Evolutionary conservation across 1,140 invertebrate genomes (phyloP), one percentile per base, ranked within the genome.

Genomic region (Cydia splendana): DNA sequence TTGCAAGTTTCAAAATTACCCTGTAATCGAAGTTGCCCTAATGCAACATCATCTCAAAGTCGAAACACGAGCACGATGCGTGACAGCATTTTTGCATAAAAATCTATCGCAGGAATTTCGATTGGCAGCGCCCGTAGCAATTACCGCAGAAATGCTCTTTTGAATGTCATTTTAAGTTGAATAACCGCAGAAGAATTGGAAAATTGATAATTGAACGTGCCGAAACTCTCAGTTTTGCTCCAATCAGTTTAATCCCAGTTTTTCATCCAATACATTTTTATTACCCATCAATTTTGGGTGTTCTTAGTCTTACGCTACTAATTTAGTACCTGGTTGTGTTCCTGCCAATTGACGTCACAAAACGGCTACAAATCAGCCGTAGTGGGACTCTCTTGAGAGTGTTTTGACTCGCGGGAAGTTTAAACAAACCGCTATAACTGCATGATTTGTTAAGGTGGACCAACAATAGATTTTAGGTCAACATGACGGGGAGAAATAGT

Each of bases 331-430:
- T 76, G 45, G 48, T 74, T 69, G 65, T 69, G 34, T 65, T 77
- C 76, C 65, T 87, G 85, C 86, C 86, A 87, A 89, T 85, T 87
- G 85, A 87, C 87, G 86, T 88, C 87, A 89, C 82, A 77, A 74
- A 79, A 76, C 77, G 80, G 80, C 79, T 82, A 83, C 82, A 86
- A 81, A 79, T 80, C 80, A 80, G 76, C 76, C 75, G 82, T 81
- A 71, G 30, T 80, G 79, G 80, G 78, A 76, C 73, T 80, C 78
- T 73, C 38, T 38, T 53, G 34, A 51, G 62, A 74, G 51, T 79
- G 80, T 80, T 81, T 69, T 78, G 77, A 78, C 74, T 71, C 81
- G 73, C 82, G 65, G 67, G 67, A 38, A 71, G 67, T 71, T 71
- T 38, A 71, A 71, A 71, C 67, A 71, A 38, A 62, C 57, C 67